A percentile compares a stretch with the other conserved stretches of the same genome.
These are phyloP conservation scores for Tachycineta bicolor DNA, from an alignment of 2,113 vertebrate species.

Conservation along the genomic window DNA sequence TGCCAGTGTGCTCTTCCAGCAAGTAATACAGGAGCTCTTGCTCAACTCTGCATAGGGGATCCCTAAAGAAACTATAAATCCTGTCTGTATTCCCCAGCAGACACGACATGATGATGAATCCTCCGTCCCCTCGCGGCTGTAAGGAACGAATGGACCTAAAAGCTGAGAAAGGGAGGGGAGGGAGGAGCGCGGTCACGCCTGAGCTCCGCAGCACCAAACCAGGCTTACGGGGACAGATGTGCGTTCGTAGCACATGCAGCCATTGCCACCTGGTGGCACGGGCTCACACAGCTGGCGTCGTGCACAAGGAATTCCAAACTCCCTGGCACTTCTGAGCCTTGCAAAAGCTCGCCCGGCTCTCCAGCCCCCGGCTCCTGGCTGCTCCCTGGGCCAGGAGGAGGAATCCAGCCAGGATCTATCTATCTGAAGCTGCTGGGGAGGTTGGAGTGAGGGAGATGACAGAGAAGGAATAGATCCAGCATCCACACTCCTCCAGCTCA, in stretches of 20 bases:
- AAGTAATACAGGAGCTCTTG: background rate
- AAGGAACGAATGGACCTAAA: background rate
- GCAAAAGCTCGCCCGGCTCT: background rate
- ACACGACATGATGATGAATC: background rate
- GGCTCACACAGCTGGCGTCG: background rate
- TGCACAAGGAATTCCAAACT: background rate
- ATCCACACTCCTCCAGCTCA: background rate
- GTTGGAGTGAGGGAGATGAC: background rate
- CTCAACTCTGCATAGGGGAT: fast-evolving
- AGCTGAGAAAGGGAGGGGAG: background rate
- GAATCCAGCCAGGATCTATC: background rate
- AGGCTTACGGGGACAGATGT: fast-evolving
- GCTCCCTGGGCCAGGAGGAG: background rate
- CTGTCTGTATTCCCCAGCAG: background rate
- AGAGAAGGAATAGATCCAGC: background rate
- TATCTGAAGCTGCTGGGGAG: background rate
- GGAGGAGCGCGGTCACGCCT: background rate
- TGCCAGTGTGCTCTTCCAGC: background rate
- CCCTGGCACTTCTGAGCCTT: background rate
- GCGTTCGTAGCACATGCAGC: background rate
- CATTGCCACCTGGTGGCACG: constrained; percentile 41
- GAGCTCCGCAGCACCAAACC: background rate
- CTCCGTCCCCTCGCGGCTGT: background rate
- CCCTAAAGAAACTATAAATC: background rate
- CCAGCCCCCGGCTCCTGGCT: fast-evolving